Evolutionary conservation across 2,888 invertebrate species (phyloP).

Genomic region (Noctua janthina): DNA sequence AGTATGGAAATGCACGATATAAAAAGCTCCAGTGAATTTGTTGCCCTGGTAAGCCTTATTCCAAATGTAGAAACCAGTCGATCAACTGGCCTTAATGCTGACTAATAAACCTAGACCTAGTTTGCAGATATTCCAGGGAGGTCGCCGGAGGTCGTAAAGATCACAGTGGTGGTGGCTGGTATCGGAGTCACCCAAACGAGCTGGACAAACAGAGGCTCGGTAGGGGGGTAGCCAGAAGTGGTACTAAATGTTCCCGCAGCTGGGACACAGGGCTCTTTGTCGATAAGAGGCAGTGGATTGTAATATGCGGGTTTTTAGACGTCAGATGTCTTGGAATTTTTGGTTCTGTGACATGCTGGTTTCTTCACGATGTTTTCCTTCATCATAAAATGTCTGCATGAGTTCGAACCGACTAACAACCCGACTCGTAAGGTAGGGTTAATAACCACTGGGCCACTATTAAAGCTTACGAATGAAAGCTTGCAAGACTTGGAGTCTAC

Average conservation of each 20-base stretch:
- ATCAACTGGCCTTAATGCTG: background rate
- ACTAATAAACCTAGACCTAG: conserved; percentile 23
- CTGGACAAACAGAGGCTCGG: conserved; percentile 50
- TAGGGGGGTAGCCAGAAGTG: background rate
- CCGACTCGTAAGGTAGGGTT: background rate
- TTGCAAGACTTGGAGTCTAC: background rate
- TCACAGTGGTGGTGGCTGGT: conserved; percentile 14
- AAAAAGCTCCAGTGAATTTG: background rate
- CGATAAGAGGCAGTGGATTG: background rate
- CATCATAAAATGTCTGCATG: background rate
- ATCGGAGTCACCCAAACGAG: conserved; percentile 32
- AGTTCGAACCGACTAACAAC: background rate
- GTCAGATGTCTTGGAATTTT: background rate
- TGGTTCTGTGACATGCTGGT: background rate
- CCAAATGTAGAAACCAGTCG: background rate
- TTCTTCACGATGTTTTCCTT: background rate
- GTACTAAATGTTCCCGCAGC: background rate
- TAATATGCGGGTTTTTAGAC: background rate
- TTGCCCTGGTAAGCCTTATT: background rate
- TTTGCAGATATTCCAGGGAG: conserved; percentile 39
- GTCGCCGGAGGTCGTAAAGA: conserved; percentile 35
- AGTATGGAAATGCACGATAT: too few species aligned
- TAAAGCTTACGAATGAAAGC: background rate
- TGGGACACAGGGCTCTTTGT: background rate
- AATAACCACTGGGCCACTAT: background rate